phyloP scores from a whole-genome alignment of 2,797 vertebrate genomes.

The Tiaroga cobitis region DNA sequence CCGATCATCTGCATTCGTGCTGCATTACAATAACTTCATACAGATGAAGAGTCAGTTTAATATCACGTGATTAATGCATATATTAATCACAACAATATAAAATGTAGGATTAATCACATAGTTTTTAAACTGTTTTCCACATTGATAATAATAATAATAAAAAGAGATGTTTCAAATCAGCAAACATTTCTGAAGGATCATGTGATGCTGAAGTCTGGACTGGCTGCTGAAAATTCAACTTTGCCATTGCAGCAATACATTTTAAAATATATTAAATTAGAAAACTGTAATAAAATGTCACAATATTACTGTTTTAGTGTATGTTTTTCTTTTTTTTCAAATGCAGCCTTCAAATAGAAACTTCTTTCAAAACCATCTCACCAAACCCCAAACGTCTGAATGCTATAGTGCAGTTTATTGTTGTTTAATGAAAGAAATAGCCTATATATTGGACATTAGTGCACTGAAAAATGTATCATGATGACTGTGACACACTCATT shows the following conservation, averaged over 20 bases:
- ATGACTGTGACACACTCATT: constrained; percentile 10
- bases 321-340: fast-evolving
- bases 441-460: background rate
- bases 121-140: too few species aligned
- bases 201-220: too few species aligned
- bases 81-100: background rate
- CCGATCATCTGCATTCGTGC: constrained; percentile 10
- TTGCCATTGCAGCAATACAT: background rate
- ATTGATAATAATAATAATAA: too few species aligned
- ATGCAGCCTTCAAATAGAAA: background rate
- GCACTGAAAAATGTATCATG: constrained; percentile 23
- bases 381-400: background rate
- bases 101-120: background rate
- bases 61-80: background rate
- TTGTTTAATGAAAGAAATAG: background rate
- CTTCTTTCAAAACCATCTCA: background rate
- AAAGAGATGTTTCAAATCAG: too few species aligned
- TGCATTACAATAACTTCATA: constrained; percentile 1
- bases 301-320: background rate
- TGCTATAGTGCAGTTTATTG: background rate
- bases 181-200: too few species aligned
- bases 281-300: background rate
- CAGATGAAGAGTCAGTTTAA: background rate
- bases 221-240: too few species aligned
- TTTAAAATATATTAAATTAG: background rate